A percentile compares a stretch with the other conserved stretches of the same genome.
These are phyloP conservation scores for Phylloscopus trochiloides DNA, from an alignment of 2,113 vertebrate genomes.

Conservation along the genomic window DNA sequence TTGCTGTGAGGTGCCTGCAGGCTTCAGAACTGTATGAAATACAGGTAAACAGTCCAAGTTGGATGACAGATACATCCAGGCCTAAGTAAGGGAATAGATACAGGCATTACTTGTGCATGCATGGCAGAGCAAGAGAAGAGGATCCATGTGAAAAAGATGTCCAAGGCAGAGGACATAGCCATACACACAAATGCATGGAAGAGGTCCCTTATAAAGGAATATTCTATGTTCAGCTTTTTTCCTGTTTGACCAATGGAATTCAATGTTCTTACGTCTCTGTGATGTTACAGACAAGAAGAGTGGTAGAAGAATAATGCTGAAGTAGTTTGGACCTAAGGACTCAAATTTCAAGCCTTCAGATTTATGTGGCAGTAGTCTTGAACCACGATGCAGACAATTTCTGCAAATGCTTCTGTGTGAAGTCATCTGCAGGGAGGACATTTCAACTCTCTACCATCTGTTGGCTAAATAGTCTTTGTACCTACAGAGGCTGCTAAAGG, in stretches of 20 bases:
- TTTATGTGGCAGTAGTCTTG: not conserved
- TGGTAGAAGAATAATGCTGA: not conserved
- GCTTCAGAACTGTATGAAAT: not conserved
- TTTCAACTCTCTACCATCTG: not conserved
- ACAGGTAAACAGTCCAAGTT: not conserved
- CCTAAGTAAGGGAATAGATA: not conserved
- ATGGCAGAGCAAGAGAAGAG: not conserved
- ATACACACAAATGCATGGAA: not conserved
- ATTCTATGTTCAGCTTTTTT: not conserved
- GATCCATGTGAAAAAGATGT: not conserved
- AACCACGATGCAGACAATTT: not conserved
- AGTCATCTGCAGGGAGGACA: not conserved
- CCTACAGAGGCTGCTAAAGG: not conserved
- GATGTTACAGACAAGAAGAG: not conserved
- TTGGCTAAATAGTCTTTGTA: not conserved
- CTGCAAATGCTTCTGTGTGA: not conserved
- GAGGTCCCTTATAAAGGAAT: not conserved
- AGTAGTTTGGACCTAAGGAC: not conserved
- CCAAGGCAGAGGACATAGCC: not conserved
- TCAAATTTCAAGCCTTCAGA: not conserved
- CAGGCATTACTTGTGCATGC: not conserved
- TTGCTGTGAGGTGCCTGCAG: not conserved
- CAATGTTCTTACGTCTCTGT: not conserved
- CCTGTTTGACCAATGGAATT: not conserved
- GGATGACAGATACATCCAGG: not conserved